Percentiles rank a stretch among this genome's conserved stretches.
Conservation (phyloP, 64 coral and sea anemone genomes). For the Trachythela sp. region DNA sequence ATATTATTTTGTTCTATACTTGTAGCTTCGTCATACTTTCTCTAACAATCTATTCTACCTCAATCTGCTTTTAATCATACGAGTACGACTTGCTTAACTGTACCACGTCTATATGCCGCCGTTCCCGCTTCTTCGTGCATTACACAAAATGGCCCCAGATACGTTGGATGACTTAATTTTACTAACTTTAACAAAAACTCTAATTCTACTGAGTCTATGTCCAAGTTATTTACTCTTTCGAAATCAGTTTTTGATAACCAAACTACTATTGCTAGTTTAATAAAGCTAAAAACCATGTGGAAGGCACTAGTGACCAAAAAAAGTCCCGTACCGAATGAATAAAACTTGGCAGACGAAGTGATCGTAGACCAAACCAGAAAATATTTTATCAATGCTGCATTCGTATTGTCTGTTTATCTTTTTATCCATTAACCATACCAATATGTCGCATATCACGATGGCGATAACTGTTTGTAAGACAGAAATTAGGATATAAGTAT, state of each 20-base stretch:
- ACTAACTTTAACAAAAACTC: neutral
- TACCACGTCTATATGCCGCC: neutral
- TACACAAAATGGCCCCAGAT: neutral
- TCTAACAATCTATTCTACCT: no score
- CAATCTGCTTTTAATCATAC: no score
- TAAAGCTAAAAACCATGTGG: neutral
- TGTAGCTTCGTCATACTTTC: no score
- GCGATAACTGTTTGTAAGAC: no score
- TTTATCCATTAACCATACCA: neutral
- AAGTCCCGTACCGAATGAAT: neutral
- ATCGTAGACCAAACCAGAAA: neutral
- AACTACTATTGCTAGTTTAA: neutral
- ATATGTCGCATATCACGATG: no score
- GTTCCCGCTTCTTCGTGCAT: neutral
- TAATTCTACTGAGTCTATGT: neutral
- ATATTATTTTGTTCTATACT: no score
- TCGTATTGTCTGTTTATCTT: neutral
- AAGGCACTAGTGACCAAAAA: neutral
- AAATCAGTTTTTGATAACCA: no score
- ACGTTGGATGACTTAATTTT: neutral
- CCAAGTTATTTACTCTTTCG: neutral
- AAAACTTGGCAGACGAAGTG: neutral
- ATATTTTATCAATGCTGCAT: neutral
- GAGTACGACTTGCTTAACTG: no score
- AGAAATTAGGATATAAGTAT: no score